Evolutionary conservation across 2,888 invertebrate species (phyloP), one percentile per base, ranked within the genome.

Genomic region (Agonopterix subpropinquella): DNA sequence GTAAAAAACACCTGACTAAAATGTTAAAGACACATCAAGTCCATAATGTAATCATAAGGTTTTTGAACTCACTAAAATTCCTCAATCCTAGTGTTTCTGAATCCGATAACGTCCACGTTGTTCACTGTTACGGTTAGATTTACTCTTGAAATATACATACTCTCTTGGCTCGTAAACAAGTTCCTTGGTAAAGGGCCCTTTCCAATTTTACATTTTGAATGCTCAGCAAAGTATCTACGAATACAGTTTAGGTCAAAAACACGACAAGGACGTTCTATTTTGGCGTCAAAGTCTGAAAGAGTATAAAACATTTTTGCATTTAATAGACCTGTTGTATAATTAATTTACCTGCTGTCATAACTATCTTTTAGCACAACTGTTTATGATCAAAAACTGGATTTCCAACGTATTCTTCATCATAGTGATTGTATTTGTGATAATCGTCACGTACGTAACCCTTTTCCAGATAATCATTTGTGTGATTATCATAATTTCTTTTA

Each of bases 231-330:
- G 52, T 57, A 65, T 5, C 53, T 49, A n/a, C 58, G 54, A 28
- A 67, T 58, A 47, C 67, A 67, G 11, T 55, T 47, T 5, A 53
- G 41, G 28, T 62, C 61, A 41, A 56, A 60, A 1, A 50, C 45
- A 5, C 44, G 46, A 46, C 65, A 65, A 2, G 64, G 64, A 1
- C 59, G 51, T 15, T 51, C 47, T 18, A 51, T 47, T 41, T 7
- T 36, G 1, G 37, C 47, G 3, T 13, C 28, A 9, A 42, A 35
- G 37, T 48, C 54, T 54, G 43, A 8, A 48, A 46, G 28, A 18
- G 11, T 2, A n/a, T 9, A 39, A 39, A 39, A 39, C 8, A 9
- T 28, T 18, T 4, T 28, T 28, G 4, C 13, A 13, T 13, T 28
- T 28, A 28, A 28, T 18, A 28, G 0, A 10, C 13, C 2, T 28